Evolutionary conservation across 1,140 invertebrate genomes (phyloP), one percentile per base, ranked within the genome.

Genomic region (Dreissena rostriformis): DNA sequence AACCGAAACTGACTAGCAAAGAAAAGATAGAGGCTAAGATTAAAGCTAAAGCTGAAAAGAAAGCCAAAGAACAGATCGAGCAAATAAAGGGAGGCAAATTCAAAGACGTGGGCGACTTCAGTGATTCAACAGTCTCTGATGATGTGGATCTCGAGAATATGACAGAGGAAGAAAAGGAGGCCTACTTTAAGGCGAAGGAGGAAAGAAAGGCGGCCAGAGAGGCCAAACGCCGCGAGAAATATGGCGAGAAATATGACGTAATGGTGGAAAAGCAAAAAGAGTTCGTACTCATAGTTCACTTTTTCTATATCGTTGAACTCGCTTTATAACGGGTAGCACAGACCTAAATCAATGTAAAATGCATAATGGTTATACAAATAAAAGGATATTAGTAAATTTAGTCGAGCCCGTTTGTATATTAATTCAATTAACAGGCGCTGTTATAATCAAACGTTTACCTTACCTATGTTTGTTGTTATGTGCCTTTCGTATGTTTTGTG

Each of bases 191-290:
- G 55, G 92, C 81, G 11, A 91, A 91, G 67, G 90, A 88, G 12
- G 86, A 88, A 65, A 79, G 93, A 66, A 87, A 90, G 53, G 89
- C 82, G 11, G 92, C 87, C 65, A 70, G 92, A 65, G 92, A 93
- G 85, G 83, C 88, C 74, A 88, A 83, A 67, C 63, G 93, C 53
- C 63, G 89, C 39, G 92, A 93, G 81, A 93, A 93, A 90, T 93
- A 93, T 71, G 92, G 92, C 11, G 92, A 93, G 57, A 91, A 92
- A 87, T 93, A 93, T 77, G 92, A 93, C 52, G 89, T 92, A 73
- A 93, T 93, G 90, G 79, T 91, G 83, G 87, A 81, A 52, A 90
- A 92, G 68, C 88, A 92, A 76, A 81, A 92, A 87, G 88, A 88
- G 92, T 93, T 86, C 63, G 91, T 89, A 82, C 51, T 51, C 57